A percentile compares a stretch with the other conserved stretches of the same genome.
phyloP scores from a whole-genome alignment of 2,888 invertebrate species.

The Pteria penguin region DNA sequence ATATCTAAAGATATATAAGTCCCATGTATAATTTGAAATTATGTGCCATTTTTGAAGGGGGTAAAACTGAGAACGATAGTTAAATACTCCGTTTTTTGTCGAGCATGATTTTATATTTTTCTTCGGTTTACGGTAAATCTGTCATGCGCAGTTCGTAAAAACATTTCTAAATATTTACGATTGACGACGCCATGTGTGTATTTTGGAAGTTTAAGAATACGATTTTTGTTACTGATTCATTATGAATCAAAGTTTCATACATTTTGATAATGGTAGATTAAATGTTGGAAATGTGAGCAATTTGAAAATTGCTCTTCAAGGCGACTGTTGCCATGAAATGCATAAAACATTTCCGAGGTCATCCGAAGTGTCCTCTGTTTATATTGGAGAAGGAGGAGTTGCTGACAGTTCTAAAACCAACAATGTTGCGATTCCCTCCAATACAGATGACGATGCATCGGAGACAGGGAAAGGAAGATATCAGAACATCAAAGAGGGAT shows the following conservation, averaged over 20 bases:
- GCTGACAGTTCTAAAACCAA: conserved; percentile 3
- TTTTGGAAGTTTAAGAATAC: not conserved
- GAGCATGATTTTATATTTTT: no score
- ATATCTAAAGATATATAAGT: no score
- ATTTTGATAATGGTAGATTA: conserved; percentile 19
- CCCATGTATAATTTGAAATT: no score
- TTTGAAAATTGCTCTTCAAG: not conserved
- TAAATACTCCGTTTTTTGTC: no score
- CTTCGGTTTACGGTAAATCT: not conserved
- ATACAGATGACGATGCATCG: not conserved
- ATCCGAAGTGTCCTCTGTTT: not conserved
- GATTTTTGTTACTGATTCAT: conserved; percentile 2
- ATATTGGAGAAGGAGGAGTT: not conserved
- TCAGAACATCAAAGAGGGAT: conserved; percentile 63
- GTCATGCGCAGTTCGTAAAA: conserved; percentile 10
- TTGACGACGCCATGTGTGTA: conserved; percentile 24
- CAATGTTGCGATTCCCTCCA: not conserved
- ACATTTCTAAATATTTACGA: conserved; percentile 26
- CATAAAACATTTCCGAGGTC: conserved; percentile 5
- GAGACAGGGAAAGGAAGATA: conserved; percentile 44
- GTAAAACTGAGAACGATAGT: no score
- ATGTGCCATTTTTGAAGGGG: no score
- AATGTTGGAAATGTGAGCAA: conserved; percentile 15
- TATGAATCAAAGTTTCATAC: conserved; percentile 19
- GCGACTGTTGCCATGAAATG: not conserved